Evolutionary conservation across 2,797 vertebrate species (phyloP), one percentile per base, ranked within the genome.

Genomic region (Denticeps clupeoides): DNA sequence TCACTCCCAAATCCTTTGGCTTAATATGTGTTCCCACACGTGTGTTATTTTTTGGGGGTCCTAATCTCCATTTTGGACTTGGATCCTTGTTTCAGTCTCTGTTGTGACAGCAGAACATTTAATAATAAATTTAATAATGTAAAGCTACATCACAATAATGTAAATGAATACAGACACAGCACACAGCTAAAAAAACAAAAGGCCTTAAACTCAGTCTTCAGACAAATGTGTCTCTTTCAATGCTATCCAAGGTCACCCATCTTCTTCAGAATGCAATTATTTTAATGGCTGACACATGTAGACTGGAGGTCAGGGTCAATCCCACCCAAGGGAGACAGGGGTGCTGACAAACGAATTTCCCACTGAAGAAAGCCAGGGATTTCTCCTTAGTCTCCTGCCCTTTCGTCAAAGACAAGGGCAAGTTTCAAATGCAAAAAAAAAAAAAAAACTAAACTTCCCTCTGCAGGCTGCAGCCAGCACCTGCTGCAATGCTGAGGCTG

Each of bases 401-500:
- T 31, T 37, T 32, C 8, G 23, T n/a, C n/a, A n/a, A 45, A 50
- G 4, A 44, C 59, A 73, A 71, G 65, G 63, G 38, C 60, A 61
- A 66, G 59, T 62, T 73, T 23, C 45, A 65, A 65, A 64, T 55
- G 41, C 56, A 61, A 59, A 65, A 51, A 49, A 45, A 56, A 61
- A 40, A 12, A 3, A 9, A 21, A 21, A 28, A 9, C 5, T 24
- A 15, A 16, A 4, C 7, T 19, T 19, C 15, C 33, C 10, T 27
- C 27, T 28, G 10, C 27, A 28, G 51, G 55, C 1, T 22, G 38
- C 50, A 55, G 53, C 51, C 35, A 62, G 57, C 76, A 71, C 64
- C 67, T 75, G 69, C 59, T 55, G 52, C 43, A 60, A 41, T 55
- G 72, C 78, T 77, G 78, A 78, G 47, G 53, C 43, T 54, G 69